Evolutionary conservation across 2,113 vertebrate species (phyloP).

Genomic region (Microtus oregoni): DNA sequence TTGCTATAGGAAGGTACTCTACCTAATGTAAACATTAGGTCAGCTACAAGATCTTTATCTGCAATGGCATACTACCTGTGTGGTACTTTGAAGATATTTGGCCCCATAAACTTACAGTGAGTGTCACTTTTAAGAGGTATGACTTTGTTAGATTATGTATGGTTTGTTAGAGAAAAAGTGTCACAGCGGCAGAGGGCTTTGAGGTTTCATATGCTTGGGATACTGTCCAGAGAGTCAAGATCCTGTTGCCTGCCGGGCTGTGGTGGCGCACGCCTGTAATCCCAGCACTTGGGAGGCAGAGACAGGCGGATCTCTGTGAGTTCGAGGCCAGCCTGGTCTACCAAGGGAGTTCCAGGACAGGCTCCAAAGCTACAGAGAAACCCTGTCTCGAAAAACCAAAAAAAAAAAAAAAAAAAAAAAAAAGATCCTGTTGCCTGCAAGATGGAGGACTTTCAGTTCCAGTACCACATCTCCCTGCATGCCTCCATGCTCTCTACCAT

Average conservation of each 20-base stretch:
- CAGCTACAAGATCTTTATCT: not conserved
- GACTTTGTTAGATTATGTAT: not conserved
- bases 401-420: too few species aligned
- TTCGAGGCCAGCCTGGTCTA: too few species aligned
- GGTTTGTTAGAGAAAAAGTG: not conserved
- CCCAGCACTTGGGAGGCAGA: too few species aligned
- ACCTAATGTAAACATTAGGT: too few species aligned
- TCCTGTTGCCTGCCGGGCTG: not conserved
- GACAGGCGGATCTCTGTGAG: too few species aligned
- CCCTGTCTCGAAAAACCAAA: too few species aligned
- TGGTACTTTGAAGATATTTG: not conserved
- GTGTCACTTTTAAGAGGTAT: not conserved
- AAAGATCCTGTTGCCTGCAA: not conserved
- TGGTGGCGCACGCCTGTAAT: too few species aligned
- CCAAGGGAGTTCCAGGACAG: too few species aligned
- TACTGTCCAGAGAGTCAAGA: not conserved
- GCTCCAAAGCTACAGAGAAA: too few species aligned
- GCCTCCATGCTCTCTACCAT: not conserved
- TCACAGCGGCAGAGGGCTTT: not conserved
- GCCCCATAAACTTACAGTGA: not conserved
- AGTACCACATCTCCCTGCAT: not conserved
- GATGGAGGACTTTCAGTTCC: not conserved
- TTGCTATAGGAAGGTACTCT: not conserved
- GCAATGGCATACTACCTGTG: not conserved
- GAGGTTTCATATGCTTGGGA: not conserved